Evolutionary conservation across 2,797 vertebrate genomes (phyloP).

Genomic region (Acipenser ruthenus): DNA sequence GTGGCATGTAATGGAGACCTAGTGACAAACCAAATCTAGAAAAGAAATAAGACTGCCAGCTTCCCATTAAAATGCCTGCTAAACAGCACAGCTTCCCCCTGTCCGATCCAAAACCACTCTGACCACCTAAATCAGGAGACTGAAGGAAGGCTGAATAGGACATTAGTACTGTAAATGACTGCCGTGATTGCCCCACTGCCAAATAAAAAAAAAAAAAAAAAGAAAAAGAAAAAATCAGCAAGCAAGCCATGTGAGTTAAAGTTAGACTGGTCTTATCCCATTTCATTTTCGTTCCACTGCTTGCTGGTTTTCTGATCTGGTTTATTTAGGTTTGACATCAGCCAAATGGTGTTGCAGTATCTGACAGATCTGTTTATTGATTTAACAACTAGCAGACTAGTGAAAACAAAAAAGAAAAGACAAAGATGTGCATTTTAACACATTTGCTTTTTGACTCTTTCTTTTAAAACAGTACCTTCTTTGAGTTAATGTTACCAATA

Average conservation of each 20-base stretch:
- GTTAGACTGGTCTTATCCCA: constrained; percentile 69
- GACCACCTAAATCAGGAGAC: constrained; percentile 97
- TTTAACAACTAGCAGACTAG: constrained; percentile 76
- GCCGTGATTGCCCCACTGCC: constrained; percentile 84
- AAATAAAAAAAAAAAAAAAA: constrained; percentile 69
- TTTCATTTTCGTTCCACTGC: constrained; percentile 75
- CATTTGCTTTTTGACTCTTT: constrained; percentile 19
- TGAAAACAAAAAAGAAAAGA: constrained; percentile 39
- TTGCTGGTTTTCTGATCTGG: constrained; percentile 88
- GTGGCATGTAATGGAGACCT: constrained; percentile 98
- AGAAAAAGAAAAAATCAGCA: constrained; percentile 65
- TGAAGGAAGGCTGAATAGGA: constrained; percentile 98
- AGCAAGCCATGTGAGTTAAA: constrained; percentile 59
- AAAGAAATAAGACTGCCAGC: constrained; percentile 99
- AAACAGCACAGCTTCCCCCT: constrained; percentile 78
- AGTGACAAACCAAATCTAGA: constrained; percentile 99
- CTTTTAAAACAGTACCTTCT: no score
- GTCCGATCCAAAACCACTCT: constrained; percentile 69
- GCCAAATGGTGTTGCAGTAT: constrained; percentile 84
- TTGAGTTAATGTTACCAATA: no score
- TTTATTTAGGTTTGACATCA: constrained; percentile 95
- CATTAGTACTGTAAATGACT: constrained; percentile 99
- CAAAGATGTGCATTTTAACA: constrained; percentile 66
- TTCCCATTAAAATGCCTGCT: constrained; percentile 97
- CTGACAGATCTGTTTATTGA: constrained; percentile 91